Conservation (phyloP, 2,797 vertebrate genomes). For the Thaleichthys pacificus region DNA sequence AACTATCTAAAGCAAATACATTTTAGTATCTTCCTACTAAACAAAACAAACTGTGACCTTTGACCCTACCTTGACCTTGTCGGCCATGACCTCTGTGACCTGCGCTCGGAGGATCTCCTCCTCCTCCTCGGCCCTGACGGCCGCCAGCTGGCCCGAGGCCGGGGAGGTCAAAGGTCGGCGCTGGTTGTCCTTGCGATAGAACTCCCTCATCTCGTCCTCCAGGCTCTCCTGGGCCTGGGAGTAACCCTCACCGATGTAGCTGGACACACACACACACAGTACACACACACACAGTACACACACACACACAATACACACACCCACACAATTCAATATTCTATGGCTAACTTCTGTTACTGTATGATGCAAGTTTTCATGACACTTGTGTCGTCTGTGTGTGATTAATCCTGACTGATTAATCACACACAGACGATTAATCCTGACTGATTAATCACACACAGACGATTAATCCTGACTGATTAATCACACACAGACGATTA, state of each 20-base stretch:
- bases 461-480: too few relatives aligned
- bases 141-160: conserved; percentile 82
- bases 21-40: too few relatives aligned
- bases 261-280: conserved; percentile 49
- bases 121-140: conserved; percentile 86
- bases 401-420: too few relatives aligned
- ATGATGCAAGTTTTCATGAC: background rate
- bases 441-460: too few relatives aligned
- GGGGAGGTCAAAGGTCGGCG: conserved; percentile 62
- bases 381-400: too few relatives aligned
- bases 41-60: background rate
- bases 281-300: background rate
- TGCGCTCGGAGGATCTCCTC: conserved; percentile 88
- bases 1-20: too few relatives aligned
- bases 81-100: conserved; percentile 78
- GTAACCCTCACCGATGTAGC: conserved; percentile 92
- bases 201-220: conserved; percentile 93
- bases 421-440: too few relatives aligned
- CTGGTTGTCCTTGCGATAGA: conserved; percentile 74
- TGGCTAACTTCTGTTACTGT: background rate
- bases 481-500: too few relatives aligned
- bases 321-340: background rate
- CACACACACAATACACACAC: background rate
- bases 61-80: conserved; percentile 83
- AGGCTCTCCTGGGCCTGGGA: conserved; percentile 92